A percentile compares a stretch with the other conserved stretches of the same genome.
These are phyloP conservation scores for Ectemnius lituratus DNA, from an alignment of 2,888 invertebrate species.

Conservation along the genomic window DNA sequence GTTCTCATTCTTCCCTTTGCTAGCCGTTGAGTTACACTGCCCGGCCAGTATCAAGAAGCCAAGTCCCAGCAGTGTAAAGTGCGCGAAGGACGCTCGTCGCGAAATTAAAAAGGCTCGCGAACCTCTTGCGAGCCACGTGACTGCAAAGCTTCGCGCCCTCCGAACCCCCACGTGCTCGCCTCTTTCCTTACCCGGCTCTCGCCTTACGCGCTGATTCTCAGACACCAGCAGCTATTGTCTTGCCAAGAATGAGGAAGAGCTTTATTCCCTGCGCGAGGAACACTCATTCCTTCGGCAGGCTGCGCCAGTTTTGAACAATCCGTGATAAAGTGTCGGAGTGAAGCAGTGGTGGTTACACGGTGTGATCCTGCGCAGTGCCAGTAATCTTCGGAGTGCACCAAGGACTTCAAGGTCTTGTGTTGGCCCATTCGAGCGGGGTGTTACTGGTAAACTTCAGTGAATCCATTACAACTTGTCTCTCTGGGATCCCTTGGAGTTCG, in stretches of 20 bases:
- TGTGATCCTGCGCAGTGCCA: slow-evolving; percentile 53
- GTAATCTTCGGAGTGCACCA: slow-evolving; percentile 3
- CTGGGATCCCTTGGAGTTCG: slow-evolving; percentile 24
- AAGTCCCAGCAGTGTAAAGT: background rate
- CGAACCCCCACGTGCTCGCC: too few species aligned
- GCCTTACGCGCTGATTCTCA: background rate
- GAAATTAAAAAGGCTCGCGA: slow-evolving; percentile 18
- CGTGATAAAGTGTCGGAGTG: slow-evolving; percentile 31
- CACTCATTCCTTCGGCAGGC: background rate
- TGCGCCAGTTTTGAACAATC: background rate
- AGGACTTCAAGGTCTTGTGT: slow-evolving; percentile 16
- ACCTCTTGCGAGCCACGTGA: slow-evolving; percentile 5
- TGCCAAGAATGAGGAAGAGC: background rate
- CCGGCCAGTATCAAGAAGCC: background rate
- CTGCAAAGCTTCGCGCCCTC: too few species aligned
- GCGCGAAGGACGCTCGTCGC: slow-evolving; percentile 1
- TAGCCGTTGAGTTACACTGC: slow-evolving; percentile 24
- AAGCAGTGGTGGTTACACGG: slow-evolving; percentile 19
- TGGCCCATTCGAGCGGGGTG: slow-evolving; percentile 25
- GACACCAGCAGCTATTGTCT: background rate
- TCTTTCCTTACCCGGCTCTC: too few species aligned
- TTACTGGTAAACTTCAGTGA: slow-evolving; percentile 10
- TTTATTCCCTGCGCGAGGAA: background rate
- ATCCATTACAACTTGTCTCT: slow-evolving; percentile 16
- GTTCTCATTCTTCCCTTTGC: slow-evolving; percentile 42